These are phyloP conservation scores for Colistium nudipinnis DNA, from an alignment of 2,113 vertebrate genomes.

Conservation along the genomic window DNA sequence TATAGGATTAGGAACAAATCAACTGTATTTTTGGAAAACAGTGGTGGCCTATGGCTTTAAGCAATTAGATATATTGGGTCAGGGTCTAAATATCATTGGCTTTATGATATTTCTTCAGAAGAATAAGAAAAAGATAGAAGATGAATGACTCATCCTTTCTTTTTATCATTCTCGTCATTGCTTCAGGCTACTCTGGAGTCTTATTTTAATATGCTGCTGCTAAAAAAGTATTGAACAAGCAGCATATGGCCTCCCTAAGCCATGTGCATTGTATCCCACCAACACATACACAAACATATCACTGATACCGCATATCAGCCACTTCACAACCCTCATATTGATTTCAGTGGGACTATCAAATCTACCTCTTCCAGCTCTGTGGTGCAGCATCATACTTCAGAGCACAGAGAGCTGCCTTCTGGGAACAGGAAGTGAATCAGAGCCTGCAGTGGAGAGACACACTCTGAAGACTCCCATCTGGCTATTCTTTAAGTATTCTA, in stretches of 20 bases:
- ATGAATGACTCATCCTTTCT: background rate
- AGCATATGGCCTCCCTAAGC: background rate
- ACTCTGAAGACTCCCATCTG: constrained; percentile 78
- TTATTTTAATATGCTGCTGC: background rate
- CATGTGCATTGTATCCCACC: background rate
- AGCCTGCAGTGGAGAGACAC: constrained; percentile 61
- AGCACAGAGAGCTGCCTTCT: constrained; percentile 62
- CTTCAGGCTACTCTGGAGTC: too few species aligned
- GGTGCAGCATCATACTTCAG: constrained; percentile 62
- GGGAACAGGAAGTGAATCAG: constrained; percentile 79
- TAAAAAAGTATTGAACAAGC: background rate
- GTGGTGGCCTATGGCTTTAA: background rate
- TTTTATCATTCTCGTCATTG: too few species aligned
- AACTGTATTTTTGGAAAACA: background rate
- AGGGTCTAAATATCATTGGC: background rate
- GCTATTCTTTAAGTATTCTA: constrained; percentile 72
- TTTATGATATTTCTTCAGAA: constrained; percentile 14
- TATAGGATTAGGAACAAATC: too few species aligned
- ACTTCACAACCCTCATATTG: constrained; percentile 27
- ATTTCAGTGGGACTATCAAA: constrained; percentile 38
- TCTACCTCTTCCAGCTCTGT: constrained; percentile 55
- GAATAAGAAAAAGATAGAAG: constrained; percentile 7
- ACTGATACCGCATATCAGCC: background rate
- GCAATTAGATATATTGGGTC: background rate
- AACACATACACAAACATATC: constrained; percentile 16